These are phyloP conservation scores for Heliconius melpomene DNA, from an alignment of 1,140 invertebrate species.

Conservation along the genomic window DNA sequence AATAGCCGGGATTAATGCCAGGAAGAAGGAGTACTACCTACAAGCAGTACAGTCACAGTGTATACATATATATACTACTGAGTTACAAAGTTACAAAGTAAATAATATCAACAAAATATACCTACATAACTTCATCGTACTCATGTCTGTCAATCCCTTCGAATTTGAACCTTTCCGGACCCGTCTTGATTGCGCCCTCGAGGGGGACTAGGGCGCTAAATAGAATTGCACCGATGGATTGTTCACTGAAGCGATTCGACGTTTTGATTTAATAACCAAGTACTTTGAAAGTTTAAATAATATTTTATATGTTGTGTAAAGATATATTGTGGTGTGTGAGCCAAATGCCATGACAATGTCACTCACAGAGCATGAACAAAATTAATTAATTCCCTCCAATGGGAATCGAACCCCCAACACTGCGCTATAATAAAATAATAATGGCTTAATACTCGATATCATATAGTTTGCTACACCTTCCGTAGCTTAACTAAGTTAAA, in stretches of 20 bases:
- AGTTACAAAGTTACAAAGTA: neutral
- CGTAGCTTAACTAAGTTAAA: neutral
- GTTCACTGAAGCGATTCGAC: constrained; percentile 16
- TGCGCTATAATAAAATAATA: neutral
- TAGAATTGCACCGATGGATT: constrained; percentile 28
- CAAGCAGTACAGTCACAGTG: too few relatives aligned
- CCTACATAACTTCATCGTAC: neutral
- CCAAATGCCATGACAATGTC: too few relatives aligned
- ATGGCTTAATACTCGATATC: neutral
- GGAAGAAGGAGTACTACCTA: too few relatives aligned
- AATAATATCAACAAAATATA: neutral
- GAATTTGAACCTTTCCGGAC: constrained; percentile 43
- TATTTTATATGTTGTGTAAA: neutral
- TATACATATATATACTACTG: neutral
- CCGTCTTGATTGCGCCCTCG: constrained; percentile 45
- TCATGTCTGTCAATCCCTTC: constrained; percentile 14
- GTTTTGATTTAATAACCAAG: constrained; percentile 24
- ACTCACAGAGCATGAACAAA: too few relatives aligned
- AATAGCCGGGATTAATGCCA: too few relatives aligned
- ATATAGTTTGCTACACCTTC: neutral
- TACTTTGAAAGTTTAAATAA: neutral
- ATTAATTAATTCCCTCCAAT: too few relatives aligned
- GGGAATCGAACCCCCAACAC: too few relatives aligned
- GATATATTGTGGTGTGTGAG: neutral
- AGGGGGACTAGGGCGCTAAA: constrained; percentile 24